Base-by-base conservation (phyloP, 2,113 vertebrate genomes). In the Callithrix jacchus region DNA sequence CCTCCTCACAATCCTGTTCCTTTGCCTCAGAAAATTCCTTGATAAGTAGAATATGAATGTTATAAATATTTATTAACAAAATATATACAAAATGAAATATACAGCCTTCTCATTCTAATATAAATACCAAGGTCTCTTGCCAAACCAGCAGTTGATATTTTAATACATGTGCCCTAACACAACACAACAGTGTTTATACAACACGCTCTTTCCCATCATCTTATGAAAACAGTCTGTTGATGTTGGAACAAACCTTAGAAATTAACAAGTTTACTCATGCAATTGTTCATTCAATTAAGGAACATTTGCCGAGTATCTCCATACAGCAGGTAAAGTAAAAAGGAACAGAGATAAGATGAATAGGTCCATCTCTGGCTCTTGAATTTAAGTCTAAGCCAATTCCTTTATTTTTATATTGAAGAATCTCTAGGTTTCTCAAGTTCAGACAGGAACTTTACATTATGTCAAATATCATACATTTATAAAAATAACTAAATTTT, bases 91-190 rank as follows among this genome's bases (percentile, higher is more conserved):
- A 93, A 70, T 84, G 35, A 89, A 87, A 71, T 70, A 95, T 25
- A 80, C 23, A 40, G 17, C 23, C 45, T 82, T 81, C 6, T 13
- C 17, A 23, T 96, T 83, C 94, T 70, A 87, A 70, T 17, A 77
- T 80, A 96, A 92, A 94, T 54, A 71, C 23, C 49, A 52, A 84
- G 23, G 6, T 79, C 71, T 93, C 37, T 96, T 89, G 64, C 68
- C 85, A 97, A 95, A 91, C 30, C 35, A 96, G 61, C 32, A 77
- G 49, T 35, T 95, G 77, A 47, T 92, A 85, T 92, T 96, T 87
- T 91, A 95, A 73, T 93, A 40, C 35, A n/a, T 70, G 35, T 45
- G 21, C 14, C 45, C 30, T 79, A 71, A 76, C 30, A 86, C 30
- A 94, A 87, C 17, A 92, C 37, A 87, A 64, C 84, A 61, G 1